Conservation (phyloP, 2,888 invertebrate species). For the Hemithea aestivaria region DNA sequence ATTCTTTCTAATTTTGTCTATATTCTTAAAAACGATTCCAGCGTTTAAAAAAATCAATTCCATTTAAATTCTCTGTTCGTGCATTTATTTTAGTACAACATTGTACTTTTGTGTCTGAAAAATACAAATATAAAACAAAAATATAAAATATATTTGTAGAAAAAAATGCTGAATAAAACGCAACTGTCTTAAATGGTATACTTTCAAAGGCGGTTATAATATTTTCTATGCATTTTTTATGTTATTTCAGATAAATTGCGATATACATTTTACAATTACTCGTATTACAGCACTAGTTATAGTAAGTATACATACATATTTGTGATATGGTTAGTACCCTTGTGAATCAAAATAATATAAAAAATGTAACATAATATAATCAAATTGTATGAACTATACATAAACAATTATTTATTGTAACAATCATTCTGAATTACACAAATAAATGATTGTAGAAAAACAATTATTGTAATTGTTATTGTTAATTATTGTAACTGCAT, state of each 20-base stretch:
- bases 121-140: slow-evolving; percentile 9
- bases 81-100: slow-evolving; percentile 16
- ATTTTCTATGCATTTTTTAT: slow-evolving; percentile 20
- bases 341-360: slow-evolving; percentile 11
- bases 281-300: slow-evolving; percentile 49
- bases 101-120: slow-evolving; percentile 8
- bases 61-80: slow-evolving; percentile 19
- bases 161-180: slow-evolving; percentile 8
- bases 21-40: slow-evolving; percentile 7
- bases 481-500: no score
- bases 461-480: no score
- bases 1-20: slow-evolving; percentile 8
- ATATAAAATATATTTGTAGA: slow-evolving; percentile 3
- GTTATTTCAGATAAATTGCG: slow-evolving; percentile 46
- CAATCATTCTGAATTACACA: no score
- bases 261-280: slow-evolving; percentile 54
- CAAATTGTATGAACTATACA: no score
- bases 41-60: slow-evolving; percentile 27
- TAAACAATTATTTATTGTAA: no score
- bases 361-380: neutral
- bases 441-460: no score
- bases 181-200: slow-evolving; percentile 25
- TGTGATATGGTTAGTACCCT: slow-evolving; percentile 72
- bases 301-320: slow-evolving; percentile 61
- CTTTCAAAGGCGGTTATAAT: slow-evolving; percentile 28